These are phyloP conservation scores for Thereva unica DNA, from an alignment of 2,888 invertebrate genomes.

Conservation along the genomic window DNA sequence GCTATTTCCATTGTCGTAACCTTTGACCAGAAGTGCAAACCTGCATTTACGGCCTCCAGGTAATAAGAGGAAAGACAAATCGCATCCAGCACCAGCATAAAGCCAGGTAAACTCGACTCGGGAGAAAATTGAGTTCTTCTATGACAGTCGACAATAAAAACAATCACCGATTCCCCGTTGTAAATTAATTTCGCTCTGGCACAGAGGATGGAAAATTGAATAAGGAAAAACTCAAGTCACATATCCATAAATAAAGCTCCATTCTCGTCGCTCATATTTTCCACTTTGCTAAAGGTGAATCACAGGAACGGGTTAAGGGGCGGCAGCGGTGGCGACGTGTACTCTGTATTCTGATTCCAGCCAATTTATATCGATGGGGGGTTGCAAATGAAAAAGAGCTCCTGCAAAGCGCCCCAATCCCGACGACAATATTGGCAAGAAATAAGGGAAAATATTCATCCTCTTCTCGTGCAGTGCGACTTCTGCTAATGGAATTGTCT, in stretches of 20 bases:
- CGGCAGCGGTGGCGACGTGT: constrained; percentile 15
- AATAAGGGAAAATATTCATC: constrained; percentile 28
- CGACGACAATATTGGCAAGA: constrained; percentile 28
- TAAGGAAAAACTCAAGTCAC: constrained; percentile 17
- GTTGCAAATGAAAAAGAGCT: constrained; percentile 14
- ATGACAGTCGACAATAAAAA: background rate
- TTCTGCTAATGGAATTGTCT: constrained; percentile 40
- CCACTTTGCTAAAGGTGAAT: constrained; percentile 21
- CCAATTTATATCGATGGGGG: constrained; percentile 36
- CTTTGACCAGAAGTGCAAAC: too few relatives aligned
- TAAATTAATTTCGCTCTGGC: constrained; percentile 19
- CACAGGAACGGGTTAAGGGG: constrained; percentile 23
- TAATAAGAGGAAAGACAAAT: too few relatives aligned
- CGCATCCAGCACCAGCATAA: too few relatives aligned
- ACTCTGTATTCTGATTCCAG: background rate
- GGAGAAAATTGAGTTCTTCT: too few relatives aligned
- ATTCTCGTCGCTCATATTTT: constrained; percentile 36
- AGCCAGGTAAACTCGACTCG: too few relatives aligned
- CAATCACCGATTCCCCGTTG: background rate
- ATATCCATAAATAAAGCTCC: constrained; percentile 38
- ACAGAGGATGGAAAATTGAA: background rate
- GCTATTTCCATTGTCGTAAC: too few relatives aligned
- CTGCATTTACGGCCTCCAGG: too few relatives aligned
- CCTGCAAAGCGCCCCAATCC: constrained; percentile 10
- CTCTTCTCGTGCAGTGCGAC: constrained; percentile 17